Conservation (phyloP, 2,113 vertebrate species). For the Ceyx cyanopectus region DNA sequence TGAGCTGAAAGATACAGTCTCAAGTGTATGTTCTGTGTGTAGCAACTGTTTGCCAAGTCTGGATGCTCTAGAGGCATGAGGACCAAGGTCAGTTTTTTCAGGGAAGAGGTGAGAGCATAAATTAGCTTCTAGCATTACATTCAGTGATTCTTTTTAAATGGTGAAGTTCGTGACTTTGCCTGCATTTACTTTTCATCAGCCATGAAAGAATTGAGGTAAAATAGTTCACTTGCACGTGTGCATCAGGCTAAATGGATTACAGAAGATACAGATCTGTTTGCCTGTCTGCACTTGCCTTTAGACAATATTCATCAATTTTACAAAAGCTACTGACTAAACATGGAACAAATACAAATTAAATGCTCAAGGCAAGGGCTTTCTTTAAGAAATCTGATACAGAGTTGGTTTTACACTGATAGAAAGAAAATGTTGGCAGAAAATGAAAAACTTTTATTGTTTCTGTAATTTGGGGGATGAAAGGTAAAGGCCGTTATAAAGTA, state of each 20-base stretch:
- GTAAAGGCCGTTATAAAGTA: conserved; percentile 22
- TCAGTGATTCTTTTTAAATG: conserved; percentile 66
- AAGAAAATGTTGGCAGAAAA: conserved; percentile 44
- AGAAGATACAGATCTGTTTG: conserved; percentile 82
- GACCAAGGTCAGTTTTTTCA: conserved; percentile 50
- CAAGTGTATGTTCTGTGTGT: conserved; percentile 51
- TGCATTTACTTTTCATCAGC: conserved; percentile 79
- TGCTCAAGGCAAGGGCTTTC: conserved; percentile 26
- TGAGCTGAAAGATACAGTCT: conserved; percentile 48
- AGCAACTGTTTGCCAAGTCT: conserved; percentile 51
- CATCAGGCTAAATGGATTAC: conserved; percentile 79
- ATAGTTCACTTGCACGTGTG: conserved; percentile 49
- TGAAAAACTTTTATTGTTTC: conserved; percentile 28
- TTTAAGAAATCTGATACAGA: conserved; percentile 58
- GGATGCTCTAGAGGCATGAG: conserved; percentile 25
- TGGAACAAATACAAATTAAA: conserved; percentile 71
- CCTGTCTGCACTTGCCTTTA: conserved; percentile 83
- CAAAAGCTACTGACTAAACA: conserved; percentile 75
- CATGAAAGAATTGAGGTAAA: conserved; percentile 71
- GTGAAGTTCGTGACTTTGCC: conserved; percentile 62
- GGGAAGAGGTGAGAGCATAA: conserved; percentile 51
- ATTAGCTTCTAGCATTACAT: conserved; percentile 62
- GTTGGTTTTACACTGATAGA: conserved; percentile 32
- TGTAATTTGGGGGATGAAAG: not conserved
- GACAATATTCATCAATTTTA: conserved; percentile 83